Base-by-base conservation (phyloP, 2,888 invertebrate genomes). In the Hemistola chrysoprasaria region DNA sequence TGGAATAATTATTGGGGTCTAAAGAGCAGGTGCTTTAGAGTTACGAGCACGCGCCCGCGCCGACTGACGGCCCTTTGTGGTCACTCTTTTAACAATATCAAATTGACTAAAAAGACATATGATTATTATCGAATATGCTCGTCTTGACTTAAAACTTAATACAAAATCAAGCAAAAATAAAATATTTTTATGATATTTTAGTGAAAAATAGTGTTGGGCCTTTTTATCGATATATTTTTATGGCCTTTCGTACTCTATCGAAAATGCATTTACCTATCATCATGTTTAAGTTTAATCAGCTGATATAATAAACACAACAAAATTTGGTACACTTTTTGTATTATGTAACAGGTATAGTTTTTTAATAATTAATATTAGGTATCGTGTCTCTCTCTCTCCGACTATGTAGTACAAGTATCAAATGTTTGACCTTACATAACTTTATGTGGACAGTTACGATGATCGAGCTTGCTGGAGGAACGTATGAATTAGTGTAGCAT, bases 401-500 rank as follows among this genome's bases (percentile, higher is more conserved):
- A 27, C 26, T 25, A 22, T 7, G 0, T 2, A 1, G 11, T n/a
- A 31, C 5, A 4, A 37, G 20, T 16, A 22, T 30, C 27, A 37
- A 22, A 21, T 27, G 28, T 33, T 51, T 53, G 38, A 25, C 24
- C 23, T 22, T 7, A 5, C 8, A 31, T 36, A 35, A 31, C 16
- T 38, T 29, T 21, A 76, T 62, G 69, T 74, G 56, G 79, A 83
- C 82, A 78, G 82, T 71, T 76, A 76, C 74, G 68, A 66, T 32
- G 54, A 26, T 46, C 32, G 49, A 57, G 53, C 69, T 73, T 72
- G 76, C 71, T 77, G 77, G 78, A 71, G 70, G 73, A 65, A 34
- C 68, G 70, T 78, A 84, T 85, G 87, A 87, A 87, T 87, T 87
- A 85, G 88, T 87, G 87, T 86, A 87, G 82, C 78, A 56, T 81